Evolutionary conservation across 2,888 invertebrate genomes (phyloP).

Genomic region (Drosophila recens): DNA sequence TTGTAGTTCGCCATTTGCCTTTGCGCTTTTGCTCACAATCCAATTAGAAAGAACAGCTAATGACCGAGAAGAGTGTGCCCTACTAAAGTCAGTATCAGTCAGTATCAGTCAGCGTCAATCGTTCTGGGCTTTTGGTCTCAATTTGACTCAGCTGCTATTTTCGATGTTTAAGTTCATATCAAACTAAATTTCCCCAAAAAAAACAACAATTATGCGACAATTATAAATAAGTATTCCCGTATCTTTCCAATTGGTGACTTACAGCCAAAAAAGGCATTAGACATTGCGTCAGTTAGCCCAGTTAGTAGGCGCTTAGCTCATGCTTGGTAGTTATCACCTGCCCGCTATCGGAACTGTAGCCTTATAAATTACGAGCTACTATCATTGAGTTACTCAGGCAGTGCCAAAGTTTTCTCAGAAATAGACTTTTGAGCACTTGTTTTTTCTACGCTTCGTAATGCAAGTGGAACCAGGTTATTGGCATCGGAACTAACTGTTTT

Average conservation of each 20-base stretch:
- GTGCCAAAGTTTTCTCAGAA: background rate
- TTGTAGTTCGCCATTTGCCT: constrained; percentile 18
- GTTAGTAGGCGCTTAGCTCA: constrained; percentile 48
- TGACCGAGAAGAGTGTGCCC: constrained; percentile 45
- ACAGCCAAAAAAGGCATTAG: constrained; percentile 15
- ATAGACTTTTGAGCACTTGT: background rate
- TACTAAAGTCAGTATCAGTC: constrained; percentile 41
- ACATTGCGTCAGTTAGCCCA: constrained; percentile 46
- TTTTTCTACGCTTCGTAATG: background rate
- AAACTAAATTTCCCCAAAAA: background rate
- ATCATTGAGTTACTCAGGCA: constrained; percentile 16
- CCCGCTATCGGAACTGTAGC: constrained; percentile 7
- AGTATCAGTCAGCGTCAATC: constrained; percentile 6
- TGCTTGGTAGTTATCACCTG: constrained; percentile 24
- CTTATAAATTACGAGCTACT: constrained; percentile 16
- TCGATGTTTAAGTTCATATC: constrained; percentile 1
- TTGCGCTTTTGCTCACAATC: constrained; percentile 45
- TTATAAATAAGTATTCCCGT: constrained; percentile 34
- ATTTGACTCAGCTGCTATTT: constrained; percentile 66
- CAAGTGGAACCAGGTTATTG: constrained; percentile 64
- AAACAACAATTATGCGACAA: constrained; percentile 55
- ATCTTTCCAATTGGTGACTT: constrained; percentile 16
- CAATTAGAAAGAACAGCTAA: constrained; percentile 50
- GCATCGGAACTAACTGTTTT: constrained; percentile 73
- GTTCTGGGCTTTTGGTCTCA: constrained; percentile 49